A percentile compares a stretch with the other conserved stretches of the same genome.
These are phyloP conservation scores for Xyrauchen texanus DNA, from an alignment of 2,113 vertebrate species.

Conservation along the genomic window DNA sequence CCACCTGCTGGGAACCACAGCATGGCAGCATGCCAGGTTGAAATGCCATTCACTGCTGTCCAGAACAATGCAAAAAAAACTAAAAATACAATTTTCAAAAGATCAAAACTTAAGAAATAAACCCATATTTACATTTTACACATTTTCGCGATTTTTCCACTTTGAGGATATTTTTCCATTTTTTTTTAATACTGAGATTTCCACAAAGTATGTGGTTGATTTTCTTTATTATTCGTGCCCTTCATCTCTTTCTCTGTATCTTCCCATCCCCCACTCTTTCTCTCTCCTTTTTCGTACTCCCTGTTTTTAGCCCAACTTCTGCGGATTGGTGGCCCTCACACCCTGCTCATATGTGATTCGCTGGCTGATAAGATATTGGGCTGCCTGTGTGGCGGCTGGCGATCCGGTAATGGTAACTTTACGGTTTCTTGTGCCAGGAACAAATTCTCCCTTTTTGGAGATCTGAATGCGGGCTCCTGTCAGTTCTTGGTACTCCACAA, in stretches of 20 bases:
- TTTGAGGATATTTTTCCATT: constrained; percentile 45
- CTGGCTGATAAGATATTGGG: constrained; percentile 96
- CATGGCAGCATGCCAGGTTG: constrained; percentile 70
- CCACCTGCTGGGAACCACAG: constrained; percentile 65
- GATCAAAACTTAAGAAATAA: constrained; percentile 81
- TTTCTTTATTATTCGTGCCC: constrained; percentile 71
- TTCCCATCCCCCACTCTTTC: constrained; percentile 66
- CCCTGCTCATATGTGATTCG: constrained; percentile 95
- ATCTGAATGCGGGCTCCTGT: constrained; percentile 94
- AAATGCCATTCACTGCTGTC: constrained; percentile 76
- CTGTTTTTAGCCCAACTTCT: constrained; percentile 88
- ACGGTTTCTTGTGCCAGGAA: constrained; percentile 93
- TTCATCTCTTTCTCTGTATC: constrained; percentile 68
- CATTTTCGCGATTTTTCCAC: constrained; percentile 72
- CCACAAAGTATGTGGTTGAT: constrained; percentile 70
- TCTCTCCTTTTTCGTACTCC: constrained; percentile 63
- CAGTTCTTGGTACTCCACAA: constrained; percentile 96
- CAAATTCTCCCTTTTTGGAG: constrained; percentile 95
- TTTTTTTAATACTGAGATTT: constrained; percentile 80
- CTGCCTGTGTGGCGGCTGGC: constrained; percentile 90
- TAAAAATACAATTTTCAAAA: constrained; percentile 73
- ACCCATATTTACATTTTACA: constrained; percentile 84
- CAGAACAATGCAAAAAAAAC: constrained; percentile 67
- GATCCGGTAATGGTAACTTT: constrained; percentile 94
- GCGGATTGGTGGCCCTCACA: constrained; percentile 91